Evolutionary conservation across 2,888 invertebrate genomes (phyloP).

Genomic region (Troides aeacus): DNA sequence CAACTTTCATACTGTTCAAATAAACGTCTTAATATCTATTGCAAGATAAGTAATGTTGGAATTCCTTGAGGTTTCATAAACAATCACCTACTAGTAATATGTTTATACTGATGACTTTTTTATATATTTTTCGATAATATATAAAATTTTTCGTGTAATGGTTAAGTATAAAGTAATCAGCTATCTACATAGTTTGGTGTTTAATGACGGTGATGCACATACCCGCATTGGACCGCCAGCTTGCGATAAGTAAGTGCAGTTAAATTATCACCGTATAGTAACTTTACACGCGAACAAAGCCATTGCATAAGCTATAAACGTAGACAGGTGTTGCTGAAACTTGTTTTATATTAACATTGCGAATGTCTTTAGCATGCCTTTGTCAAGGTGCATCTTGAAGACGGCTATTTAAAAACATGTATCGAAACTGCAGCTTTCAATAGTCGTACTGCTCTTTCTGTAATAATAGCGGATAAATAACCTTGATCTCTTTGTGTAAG

Average conservation of each 20-base stretch:
- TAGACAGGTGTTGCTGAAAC: slow-evolving; percentile 29
- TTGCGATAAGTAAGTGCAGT: slow-evolving; percentile 11
- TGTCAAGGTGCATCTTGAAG: slow-evolving; percentile 24
- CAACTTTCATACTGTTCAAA: too few relatives aligned
- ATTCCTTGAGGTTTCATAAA: too few relatives aligned
- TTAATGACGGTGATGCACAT: not conserved
- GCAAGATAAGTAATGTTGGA: too few relatives aligned
- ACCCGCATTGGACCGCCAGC: slow-evolving; percentile 1
- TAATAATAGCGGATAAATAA: too few relatives aligned
- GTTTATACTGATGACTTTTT: too few relatives aligned
- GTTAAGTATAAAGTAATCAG: not conserved
- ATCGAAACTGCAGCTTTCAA: too few relatives aligned
- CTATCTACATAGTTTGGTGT: not conserved
- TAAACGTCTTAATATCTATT: too few relatives aligned
- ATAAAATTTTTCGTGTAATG: not conserved
- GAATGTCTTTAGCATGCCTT: slow-evolving; percentile 11
- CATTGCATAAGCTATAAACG: slow-evolving; percentile 23
- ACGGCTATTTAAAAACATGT: not conserved
- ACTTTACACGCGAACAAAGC: slow-evolving; percentile 23
- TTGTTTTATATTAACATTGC: slow-evolving; percentile 22
- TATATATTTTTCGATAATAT: not conserved
- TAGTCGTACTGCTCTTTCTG: too few relatives aligned
- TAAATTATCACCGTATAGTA: slow-evolving; percentile 20
- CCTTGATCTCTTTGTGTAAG: too few relatives aligned
- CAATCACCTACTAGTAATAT: too few relatives aligned